phyloP scores from a whole-genome alignment of 2,113 vertebrate genomes.

The Todiramphus saurophagus region DNA sequence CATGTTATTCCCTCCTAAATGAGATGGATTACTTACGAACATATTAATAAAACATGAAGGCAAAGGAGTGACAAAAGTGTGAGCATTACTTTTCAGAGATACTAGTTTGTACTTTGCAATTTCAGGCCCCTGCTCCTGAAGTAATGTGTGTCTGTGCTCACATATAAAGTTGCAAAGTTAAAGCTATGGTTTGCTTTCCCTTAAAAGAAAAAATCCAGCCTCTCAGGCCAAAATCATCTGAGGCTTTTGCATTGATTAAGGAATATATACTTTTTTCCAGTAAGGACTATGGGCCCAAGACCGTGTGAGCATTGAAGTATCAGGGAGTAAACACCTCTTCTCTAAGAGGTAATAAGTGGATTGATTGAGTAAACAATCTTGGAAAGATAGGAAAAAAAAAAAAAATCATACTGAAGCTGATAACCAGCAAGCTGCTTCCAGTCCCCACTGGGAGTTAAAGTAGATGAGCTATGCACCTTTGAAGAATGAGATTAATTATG shows the following conservation, averaged over 20 bases:
- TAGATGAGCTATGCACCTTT: background rate
- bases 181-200: background rate
- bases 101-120: background rate
- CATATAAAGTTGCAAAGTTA: background rate
- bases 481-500: constrained; percentile 33
- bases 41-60: background rate
- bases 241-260: background rate
- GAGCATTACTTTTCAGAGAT: background rate
- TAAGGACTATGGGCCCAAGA: background rate
- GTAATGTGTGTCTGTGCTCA: background rate
- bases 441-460: background rate
- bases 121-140: background rate
- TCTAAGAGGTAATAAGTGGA: background rate
- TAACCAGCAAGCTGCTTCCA: background rate
- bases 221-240: background rate
- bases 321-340: background rate
- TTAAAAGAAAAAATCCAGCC: background rate
- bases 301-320: background rate
- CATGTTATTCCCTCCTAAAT: background rate
- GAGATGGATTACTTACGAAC: background rate
- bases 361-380: background rate
- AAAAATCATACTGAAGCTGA: background rate
- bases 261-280: background rate
- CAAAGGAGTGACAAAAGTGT: background rate
- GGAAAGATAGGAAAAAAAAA: background rate